Percentiles rank a stretch among this genome's conserved stretches.
phyloP scores from a whole-genome alignment of 2,113 vertebrate species.

The Psophia crepitans region DNA sequence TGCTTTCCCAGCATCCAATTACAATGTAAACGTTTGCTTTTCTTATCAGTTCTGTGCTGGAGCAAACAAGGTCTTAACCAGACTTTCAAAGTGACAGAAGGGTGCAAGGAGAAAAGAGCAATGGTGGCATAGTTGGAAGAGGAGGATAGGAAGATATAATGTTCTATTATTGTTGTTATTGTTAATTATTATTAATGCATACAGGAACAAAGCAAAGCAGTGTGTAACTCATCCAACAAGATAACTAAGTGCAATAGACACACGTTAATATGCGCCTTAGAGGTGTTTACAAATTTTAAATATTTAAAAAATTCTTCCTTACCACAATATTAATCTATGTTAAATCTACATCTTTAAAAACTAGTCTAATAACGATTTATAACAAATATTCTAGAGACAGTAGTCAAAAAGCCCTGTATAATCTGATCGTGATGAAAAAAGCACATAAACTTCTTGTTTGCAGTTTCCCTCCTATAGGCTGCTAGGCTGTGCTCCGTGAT shows the following conservation, averaged over 20 bases:
- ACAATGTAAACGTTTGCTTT: constrained; percentile 3
- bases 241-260: background rate
- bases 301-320: background rate
- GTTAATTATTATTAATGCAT: background rate
- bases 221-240: background rate
- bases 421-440: background rate
- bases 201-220: background rate
- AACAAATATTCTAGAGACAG: background rate
- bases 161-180: background rate
- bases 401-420: background rate
- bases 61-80: background rate
- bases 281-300: background rate
- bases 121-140: background rate
- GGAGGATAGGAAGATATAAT: background rate
- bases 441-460: background rate
- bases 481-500: background rate
- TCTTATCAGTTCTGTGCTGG: background rate
- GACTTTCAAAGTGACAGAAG: background rate
- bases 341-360: background rate
- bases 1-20: constrained; percentile 7
- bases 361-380: background rate
- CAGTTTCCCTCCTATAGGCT: background rate
- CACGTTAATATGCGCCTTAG: background rate
- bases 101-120: background rate
- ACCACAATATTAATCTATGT: background rate